Evolutionary conservation across 2,113 vertebrate genomes (phyloP).

Genomic region (Heliornis fulica): DNA sequence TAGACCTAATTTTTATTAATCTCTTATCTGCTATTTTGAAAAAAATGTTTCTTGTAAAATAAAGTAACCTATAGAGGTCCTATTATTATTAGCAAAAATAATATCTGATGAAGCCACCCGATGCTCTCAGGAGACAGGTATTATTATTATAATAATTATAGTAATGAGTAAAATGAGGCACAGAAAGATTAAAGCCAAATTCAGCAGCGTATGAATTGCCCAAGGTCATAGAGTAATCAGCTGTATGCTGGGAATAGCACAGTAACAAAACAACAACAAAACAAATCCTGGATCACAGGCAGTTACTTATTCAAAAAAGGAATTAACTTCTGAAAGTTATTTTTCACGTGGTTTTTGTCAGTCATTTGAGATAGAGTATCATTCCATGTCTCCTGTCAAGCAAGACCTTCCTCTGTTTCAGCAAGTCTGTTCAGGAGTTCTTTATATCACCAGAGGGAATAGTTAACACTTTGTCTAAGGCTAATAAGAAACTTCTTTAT

Average conservation of each 20-base stretch:
- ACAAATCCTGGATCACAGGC: not conserved
- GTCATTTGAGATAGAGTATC: not conserved
- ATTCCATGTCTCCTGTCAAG: not conserved
- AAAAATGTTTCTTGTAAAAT: not conserved
- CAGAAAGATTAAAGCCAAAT: not conserved
- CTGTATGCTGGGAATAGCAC: not conserved
- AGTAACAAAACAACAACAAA: not conserved
- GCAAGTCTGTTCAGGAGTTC: not conserved
- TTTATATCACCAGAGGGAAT: not conserved
- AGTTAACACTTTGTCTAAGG: not conserved
- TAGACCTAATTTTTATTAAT: not conserved
- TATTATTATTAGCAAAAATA: not conserved
- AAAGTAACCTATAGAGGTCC: not conserved
- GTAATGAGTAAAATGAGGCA: slow-evolving; percentile 30
- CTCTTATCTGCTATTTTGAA: not conserved
- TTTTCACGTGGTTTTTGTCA: not conserved
- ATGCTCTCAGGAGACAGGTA: not conserved
- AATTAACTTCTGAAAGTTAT: not conserved
- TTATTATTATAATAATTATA: slow-evolving; percentile 38
- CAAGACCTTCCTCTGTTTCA: not conserved
- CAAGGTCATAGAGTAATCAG: slow-evolving; percentile 27
- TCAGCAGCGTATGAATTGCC: not conserved
- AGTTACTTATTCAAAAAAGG: not conserved
- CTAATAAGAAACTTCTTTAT: slow-evolving; percentile 8
- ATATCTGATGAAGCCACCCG: not conserved